Evolutionary conservation across 2,797 vertebrate genomes (phyloP), one percentile per base, ranked within the genome.

Genomic region (Taenioides sp.): DNA sequence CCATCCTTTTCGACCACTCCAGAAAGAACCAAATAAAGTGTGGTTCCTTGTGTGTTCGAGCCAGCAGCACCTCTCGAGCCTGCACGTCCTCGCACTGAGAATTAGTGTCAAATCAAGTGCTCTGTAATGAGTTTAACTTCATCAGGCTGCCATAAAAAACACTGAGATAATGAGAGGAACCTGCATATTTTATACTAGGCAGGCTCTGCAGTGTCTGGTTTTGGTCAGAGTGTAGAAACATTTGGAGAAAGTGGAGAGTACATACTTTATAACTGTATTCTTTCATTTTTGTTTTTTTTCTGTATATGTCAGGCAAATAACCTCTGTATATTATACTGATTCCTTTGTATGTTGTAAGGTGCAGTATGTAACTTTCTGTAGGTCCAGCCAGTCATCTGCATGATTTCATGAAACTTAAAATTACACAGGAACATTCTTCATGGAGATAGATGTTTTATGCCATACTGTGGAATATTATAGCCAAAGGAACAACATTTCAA

Each of bases 111-210:
- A 78, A 86, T 74, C 73, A 83, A 77, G 78, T 61, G 34, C 22
- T 73, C 75, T 75, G 76, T 76, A 85, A 89, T 87, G 80, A 89
- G 70, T 80, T 84, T 69, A 74, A 83, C 79, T 84, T 76, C 74
- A 75, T 76, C 82, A 20, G 72, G 62, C 61, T 73, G 73, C 69
- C 58, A 72, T 83, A 78, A 57, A 59, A 84, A 80, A 70, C 20
- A 49, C 16, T 5, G 67, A 31, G 67, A 76, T 78, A 84, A 82
- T 83, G 80, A 80, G 75, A 63, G 5, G 47, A 69, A 60, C 54
- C 67, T 31, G 61, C 62, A 73, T 69, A 58, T 74, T 66, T 74
- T 25, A 28, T 17, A 17, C 43, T 67, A 17, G 20, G 18, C 49
- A 4, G 14, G 25, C 47, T 50, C 27, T 60, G 23, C 54, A 14